Evolutionary conservation across 1,140 invertebrate species (phyloP).

Genomic region (Cydia strobilella): DNA sequence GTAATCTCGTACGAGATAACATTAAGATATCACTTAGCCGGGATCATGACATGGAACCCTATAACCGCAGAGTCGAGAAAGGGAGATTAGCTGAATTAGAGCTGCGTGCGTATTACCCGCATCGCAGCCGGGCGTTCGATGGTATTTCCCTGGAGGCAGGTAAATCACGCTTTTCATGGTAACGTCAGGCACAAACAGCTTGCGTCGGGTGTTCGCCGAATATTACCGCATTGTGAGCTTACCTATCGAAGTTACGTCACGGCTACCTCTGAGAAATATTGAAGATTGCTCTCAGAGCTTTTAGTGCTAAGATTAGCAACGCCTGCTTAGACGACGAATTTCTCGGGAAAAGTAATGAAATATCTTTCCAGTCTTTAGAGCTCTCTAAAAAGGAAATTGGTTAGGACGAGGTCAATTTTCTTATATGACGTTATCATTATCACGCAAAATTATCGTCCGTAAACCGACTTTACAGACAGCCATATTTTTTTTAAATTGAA

Average conservation of each 20-base stretch:
- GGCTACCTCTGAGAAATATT: not conserved
- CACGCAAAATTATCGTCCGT: no score
- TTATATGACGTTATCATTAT: no score
- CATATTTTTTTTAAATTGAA: no score
- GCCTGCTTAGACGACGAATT: not conserved
- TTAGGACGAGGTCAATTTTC: no score
- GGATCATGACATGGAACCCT: slow-evolving; percentile 38
- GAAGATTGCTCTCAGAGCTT: not conserved
- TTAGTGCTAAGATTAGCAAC: not conserved
- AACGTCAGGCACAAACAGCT: slow-evolving; percentile 48
- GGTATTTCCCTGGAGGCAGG: slow-evolving; percentile 63
- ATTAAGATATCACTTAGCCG: slow-evolving; percentile 33
- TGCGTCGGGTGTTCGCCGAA: slow-evolving; percentile 21
- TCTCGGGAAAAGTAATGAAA: not conserved
- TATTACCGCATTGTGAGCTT: slow-evolving; percentile 31
- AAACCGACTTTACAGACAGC: no score
- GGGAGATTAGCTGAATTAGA: slow-evolving; percentile 67
- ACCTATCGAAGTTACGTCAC: slow-evolving; percentile 22
- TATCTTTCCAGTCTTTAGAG: not conserved
- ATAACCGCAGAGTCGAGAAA: slow-evolving; percentile 51
- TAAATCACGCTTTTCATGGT: slow-evolving; percentile 69
- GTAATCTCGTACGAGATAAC: slow-evolving; percentile 31
- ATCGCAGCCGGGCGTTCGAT: slow-evolving; percentile 49
- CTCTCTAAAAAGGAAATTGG: no score
- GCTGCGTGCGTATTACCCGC: slow-evolving; percentile 49